A percentile compares a stretch with the other conserved stretches of the same genome.
These are phyloP conservation scores for Clepsis dumicolana DNA, from an alignment of 2,888 invertebrate species.

Conservation along the genomic window DNA sequence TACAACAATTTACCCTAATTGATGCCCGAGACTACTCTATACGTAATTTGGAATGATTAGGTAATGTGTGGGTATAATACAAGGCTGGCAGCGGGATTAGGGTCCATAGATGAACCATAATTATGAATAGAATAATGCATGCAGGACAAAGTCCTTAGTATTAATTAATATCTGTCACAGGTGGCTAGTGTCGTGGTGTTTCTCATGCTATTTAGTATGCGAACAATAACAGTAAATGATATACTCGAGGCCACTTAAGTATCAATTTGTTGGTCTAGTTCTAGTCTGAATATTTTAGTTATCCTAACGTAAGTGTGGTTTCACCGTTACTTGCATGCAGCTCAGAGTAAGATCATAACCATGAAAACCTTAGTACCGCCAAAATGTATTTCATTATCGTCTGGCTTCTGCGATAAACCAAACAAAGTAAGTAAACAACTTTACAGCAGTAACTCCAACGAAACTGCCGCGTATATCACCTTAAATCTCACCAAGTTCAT, in stretches of 20 bases:
- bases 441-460: background rate
- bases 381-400: too few species aligned
- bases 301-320: too few species aligned
- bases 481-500: conserved; percentile 28
- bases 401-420: background rate
- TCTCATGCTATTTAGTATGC: background rate
- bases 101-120: conserved; percentile 6
- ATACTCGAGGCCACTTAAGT: background rate
- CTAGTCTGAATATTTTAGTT: too few species aligned
- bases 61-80: background rate
- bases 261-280: too few species aligned
- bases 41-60: background rate
- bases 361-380: too few species aligned
- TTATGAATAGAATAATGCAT: conserved; percentile 9
- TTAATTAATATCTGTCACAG: background rate
- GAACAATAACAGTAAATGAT: background rate
- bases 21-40: background rate
- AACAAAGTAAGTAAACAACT: background rate
- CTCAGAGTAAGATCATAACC: too few species aligned
- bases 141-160: background rate
- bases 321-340: too few species aligned
- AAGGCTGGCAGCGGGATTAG: conserved; percentile 8
- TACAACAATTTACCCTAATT: too few species aligned
- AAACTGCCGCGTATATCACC: conserved; percentile 23
- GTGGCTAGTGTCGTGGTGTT: background rate